Conservation (phyloP, 2,797 vertebrate species). For the Simalia tracyae region DNA sequence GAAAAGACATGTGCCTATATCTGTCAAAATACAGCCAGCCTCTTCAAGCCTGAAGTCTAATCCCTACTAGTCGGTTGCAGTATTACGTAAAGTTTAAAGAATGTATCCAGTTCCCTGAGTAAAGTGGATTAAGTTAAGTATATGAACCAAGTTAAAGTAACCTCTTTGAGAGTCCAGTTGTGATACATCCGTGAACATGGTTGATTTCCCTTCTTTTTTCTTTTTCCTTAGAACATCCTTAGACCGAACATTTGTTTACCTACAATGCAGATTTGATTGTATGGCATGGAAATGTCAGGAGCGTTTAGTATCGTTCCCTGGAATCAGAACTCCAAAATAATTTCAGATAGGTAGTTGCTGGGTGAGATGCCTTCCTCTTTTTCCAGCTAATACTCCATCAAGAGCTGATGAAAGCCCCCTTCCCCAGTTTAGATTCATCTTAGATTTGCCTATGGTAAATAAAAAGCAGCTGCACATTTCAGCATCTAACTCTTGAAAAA, state of each 20-base stretch:
- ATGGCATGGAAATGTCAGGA: conserved; percentile 37
- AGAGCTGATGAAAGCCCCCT: conserved; percentile 63
- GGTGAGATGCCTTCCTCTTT: conserved; percentile 39
- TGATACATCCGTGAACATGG: conserved; percentile 42
- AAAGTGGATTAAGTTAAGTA: conserved; percentile 36
- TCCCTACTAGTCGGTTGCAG: conserved; percentile 29
- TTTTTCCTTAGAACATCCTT: background rate
- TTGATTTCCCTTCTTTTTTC: conserved; percentile 24
- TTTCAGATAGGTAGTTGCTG: conserved; percentile 18
- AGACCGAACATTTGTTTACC: conserved; percentile 39
- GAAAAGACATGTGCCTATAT: background rate
- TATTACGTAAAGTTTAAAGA: conserved; percentile 16
- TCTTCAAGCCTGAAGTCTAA: conserved; percentile 4
- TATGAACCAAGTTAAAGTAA: conserved; percentile 6
- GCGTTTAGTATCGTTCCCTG: conserved; percentile 37
- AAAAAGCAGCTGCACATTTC: conserved; percentile 80
- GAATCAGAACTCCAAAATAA: conserved; percentile 27
- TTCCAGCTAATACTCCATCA: conserved; percentile 50
- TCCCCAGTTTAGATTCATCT: conserved; percentile 72
- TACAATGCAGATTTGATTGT: conserved; percentile 21
- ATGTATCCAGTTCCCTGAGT: conserved; percentile 30
- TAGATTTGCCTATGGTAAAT: conserved; percentile 79
- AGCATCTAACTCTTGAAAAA: conserved; percentile 75
- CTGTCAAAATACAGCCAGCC: conserved; percentile 45
- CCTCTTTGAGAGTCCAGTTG: conserved; percentile 51